These are phyloP conservation scores for Bubalus kerabau DNA, from an alignment of 2,113 vertebrate genomes.

Conservation along the genomic window DNA sequence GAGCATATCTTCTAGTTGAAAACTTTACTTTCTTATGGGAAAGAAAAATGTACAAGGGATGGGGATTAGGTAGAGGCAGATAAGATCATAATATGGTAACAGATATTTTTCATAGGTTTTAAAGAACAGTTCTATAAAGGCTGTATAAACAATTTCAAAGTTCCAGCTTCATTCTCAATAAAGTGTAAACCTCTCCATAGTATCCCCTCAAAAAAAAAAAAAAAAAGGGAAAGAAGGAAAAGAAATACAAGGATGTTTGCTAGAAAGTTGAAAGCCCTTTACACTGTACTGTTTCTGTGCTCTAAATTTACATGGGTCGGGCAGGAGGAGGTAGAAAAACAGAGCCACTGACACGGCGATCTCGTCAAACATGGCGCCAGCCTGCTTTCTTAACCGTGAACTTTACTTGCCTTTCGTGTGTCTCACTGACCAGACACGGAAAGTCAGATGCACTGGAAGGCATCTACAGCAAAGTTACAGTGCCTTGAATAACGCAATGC, in stretches of 20 bases:
- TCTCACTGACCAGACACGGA: background rate
- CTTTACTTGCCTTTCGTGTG: background rate
- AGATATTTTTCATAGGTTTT: background rate
- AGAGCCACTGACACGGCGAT: fast-evolving
- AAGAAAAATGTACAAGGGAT: background rate
- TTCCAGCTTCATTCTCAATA: background rate
- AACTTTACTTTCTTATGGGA: background rate
- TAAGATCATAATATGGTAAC: background rate
- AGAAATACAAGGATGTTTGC: background rate
- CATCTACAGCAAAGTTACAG: background rate
- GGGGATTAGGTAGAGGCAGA: background rate
- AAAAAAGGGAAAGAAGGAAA: background rate
- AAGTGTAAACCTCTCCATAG: background rate
- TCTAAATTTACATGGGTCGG: background rate
- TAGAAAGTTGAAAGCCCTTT: background rate
- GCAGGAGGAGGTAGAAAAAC: background rate
- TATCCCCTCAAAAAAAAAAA: background rate
- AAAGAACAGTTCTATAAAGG: background rate
- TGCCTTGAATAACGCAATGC: background rate
- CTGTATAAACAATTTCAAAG: background rate
- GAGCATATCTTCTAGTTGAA: background rate
- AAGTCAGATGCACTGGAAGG: background rate
- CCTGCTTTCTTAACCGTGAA: background rate
- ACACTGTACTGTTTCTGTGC: background rate
- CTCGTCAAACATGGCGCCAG: background rate